Conservation (phyloP, 2,888 invertebrate species). For the Stratiomys singularior region DNA sequence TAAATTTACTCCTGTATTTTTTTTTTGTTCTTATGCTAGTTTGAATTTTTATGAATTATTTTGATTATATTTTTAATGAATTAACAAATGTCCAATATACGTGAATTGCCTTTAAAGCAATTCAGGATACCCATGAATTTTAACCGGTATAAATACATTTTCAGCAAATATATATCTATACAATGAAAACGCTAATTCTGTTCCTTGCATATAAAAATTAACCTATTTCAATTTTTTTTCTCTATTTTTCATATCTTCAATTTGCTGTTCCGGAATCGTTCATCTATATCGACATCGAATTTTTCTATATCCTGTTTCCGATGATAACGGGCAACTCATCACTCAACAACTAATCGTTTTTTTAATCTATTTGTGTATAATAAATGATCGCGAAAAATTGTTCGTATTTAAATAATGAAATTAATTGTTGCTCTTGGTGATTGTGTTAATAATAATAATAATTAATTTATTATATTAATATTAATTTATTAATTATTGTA, state of each 20-base stretch:
- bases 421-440: too few species aligned
- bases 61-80: too few species aligned
- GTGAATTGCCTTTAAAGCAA: too few species aligned
- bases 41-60: too few species aligned
- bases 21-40: too few species aligned
- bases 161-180: neutral
- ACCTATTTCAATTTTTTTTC: slow-evolving; percentile 31
- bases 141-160: too few species aligned
- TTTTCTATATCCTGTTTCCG: neutral
- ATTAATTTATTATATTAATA: too few species aligned
- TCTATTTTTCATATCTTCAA: slow-evolving; percentile 18
- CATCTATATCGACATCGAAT: slow-evolving; percentile 14
- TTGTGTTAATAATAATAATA: too few species aligned
- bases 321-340: slow-evolving; percentile 21
- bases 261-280: slow-evolving; percentile 18
- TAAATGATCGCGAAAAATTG: neutral
- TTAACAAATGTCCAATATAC: too few species aligned
- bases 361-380: neutral
- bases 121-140: too few species aligned
- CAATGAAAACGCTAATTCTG: neutral
- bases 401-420: neutral
- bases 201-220: slow-evolving; percentile 5
- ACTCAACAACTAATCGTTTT: slow-evolving; percentile 8
- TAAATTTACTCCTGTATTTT: too few species aligned
- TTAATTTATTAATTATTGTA: too few species aligned